A percentile compares a stretch with the other conserved stretches of the same genome.
phyloP scores from a whole-genome alignment of 2,797 vertebrate species.

The Lycodopsis pacificus region DNA sequence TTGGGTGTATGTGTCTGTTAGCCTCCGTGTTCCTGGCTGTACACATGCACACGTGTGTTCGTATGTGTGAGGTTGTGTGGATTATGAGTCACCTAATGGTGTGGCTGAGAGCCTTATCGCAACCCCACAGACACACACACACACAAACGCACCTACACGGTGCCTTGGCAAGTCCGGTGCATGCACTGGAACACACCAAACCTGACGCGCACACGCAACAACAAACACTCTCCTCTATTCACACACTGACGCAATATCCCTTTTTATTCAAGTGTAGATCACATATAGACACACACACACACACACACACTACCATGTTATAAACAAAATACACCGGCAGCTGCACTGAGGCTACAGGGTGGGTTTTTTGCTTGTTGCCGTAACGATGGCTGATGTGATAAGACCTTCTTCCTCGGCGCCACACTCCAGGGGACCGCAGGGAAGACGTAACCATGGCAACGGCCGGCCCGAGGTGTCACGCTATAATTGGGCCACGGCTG shows the following conservation, averaged over 20 bases:
- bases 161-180: conserved; percentile 67
- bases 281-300: conserved; percentile 35
- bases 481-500: conserved; percentile 91
- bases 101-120: conserved; percentile 85
- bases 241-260: conserved; percentile 51
- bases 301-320: conserved; percentile 46
- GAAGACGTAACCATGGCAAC: conserved; percentile 94
- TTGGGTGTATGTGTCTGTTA: conserved; percentile 60
- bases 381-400: conserved; percentile 92
- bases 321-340: conserved; percentile 64
- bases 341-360: conserved; percentile 73
- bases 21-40: conserved; percentile 40
- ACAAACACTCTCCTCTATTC: conserved; percentile 37
- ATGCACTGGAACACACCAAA: conserved; percentile 66
- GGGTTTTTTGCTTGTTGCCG: conserved; percentile 83
- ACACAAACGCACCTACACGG: conserved; percentile 67
- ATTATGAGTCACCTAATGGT: conserved; percentile 84
- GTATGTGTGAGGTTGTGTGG: conserved; percentile 63
- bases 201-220: conserved; percentile 62
- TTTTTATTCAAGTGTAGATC: conserved; percentile 59
- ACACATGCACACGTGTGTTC: conserved; percentile 36
- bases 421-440: conserved; percentile 91
- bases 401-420: conserved; percentile 87
- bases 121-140: conserved; percentile 78
- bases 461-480: conserved; percentile 88